Conservation (phyloP, 2,797 vertebrate species). For the Hydrophis major region DNA sequence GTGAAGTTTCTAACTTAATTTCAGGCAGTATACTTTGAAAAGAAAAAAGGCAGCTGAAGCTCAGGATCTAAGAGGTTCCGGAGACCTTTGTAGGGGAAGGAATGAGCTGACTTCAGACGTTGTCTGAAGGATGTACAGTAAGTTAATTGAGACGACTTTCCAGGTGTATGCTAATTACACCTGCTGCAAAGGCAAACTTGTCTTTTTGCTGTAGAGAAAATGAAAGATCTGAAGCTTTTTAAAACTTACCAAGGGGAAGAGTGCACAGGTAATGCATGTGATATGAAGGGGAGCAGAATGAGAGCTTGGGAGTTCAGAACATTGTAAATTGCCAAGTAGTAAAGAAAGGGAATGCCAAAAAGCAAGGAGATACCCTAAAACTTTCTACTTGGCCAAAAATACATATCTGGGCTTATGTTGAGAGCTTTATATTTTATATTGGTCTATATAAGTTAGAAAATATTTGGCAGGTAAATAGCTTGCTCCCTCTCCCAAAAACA, state of each 20-base stretch:
- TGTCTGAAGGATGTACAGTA: neutral
- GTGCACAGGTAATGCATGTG: neutral
- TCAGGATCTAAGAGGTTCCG: neutral
- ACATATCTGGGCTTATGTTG: conserved; percentile 40
- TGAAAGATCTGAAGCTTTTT: neutral
- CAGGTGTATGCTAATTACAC: neutral
- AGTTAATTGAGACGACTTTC: neutral
- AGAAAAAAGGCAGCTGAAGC: neutral
- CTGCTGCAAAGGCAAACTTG: neutral
- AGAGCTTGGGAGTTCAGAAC: neutral
- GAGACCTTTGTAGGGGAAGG: neutral
- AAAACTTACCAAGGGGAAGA: neutral
- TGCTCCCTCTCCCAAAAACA: neutral
- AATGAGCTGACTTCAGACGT: neutral
- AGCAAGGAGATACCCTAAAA: neutral
- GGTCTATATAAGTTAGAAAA: conserved; percentile 35
- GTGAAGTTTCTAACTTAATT: neutral
- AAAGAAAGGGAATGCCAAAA: neutral
- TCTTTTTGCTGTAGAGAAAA: neutral
- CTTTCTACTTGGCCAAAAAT: conserved; percentile 24
- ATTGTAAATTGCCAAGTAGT: neutral
- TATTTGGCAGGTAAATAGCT: conserved; percentile 18
- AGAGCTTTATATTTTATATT: conserved; percentile 21
- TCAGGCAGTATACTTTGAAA: neutral
- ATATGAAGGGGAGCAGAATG: neutral